phyloP scores from a whole-genome alignment of 1,140 invertebrate genomes.

The Pantala flavescens region DNA sequence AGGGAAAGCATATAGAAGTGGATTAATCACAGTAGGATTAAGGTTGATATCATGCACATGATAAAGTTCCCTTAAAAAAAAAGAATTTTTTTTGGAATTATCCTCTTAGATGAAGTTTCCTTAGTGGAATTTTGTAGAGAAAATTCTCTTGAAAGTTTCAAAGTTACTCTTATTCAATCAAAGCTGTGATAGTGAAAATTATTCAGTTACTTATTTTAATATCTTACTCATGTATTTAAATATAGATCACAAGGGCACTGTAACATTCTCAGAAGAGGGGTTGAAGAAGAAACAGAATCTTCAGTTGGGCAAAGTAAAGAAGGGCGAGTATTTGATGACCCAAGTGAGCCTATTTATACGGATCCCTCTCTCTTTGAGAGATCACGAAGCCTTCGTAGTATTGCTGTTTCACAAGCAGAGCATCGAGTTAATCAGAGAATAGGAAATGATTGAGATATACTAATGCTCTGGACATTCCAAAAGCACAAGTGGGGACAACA shows the following conservation, averaged over 20 bases:
- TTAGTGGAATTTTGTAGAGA: too few relatives aligned
- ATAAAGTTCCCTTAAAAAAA: too few relatives aligned
- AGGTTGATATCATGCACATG: too few relatives aligned
- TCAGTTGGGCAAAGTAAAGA: background rate
- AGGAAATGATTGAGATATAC: background rate
- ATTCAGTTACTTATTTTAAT: too few relatives aligned
- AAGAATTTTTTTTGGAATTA: too few relatives aligned
- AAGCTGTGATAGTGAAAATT: too few relatives aligned
- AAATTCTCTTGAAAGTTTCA: too few relatives aligned
- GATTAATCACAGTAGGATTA: too few relatives aligned
- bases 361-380: slow-evolving; percentile 83
- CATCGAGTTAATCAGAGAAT: background rate
- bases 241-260: background rate
- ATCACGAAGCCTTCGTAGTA: slow-evolving; percentile 50
- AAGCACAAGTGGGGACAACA: background rate
- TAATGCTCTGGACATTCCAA: background rate
- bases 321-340: slow-evolving; percentile 53
- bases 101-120: too few relatives aligned
- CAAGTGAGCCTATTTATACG: slow-evolving; percentile 86
- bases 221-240: background rate
- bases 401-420: slow-evolving; percentile 31
- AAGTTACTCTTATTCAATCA: too few relatives aligned
- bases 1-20: too few relatives aligned
- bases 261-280: background rate
- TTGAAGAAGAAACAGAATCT: background rate